Percentiles rank a stretch among this genome's conserved stretches.
Conservation (phyloP, 2,888 invertebrate species). For the Epinotia bilunana region DNA sequence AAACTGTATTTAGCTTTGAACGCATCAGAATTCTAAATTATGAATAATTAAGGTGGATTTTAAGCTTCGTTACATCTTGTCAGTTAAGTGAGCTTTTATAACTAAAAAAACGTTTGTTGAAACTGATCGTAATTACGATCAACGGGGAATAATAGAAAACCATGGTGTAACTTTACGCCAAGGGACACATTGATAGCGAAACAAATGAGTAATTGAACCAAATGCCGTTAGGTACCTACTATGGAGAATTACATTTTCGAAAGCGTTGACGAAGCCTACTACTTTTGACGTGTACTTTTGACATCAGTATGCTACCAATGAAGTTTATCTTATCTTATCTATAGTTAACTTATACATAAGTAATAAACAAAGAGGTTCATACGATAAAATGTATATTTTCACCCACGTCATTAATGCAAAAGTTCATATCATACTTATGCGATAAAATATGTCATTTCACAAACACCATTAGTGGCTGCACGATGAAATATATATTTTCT, state of each 20-base stretch:
- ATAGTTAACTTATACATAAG: no score
- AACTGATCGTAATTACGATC: slow-evolving; percentile 59
- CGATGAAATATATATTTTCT: no score
- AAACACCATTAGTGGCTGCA: no score
- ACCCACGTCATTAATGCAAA: no score
- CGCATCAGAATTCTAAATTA: slow-evolving; percentile 72
- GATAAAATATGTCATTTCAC: no score
- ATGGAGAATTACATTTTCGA: not conserved
- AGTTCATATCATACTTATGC: no score
- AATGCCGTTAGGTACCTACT: not conserved
- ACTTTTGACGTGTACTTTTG: no score
- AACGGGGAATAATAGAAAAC: slow-evolving; percentile 59
- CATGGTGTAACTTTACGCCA: slow-evolving; percentile 46
- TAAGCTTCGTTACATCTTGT: slow-evolving; percentile 77
- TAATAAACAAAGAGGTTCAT: no score
- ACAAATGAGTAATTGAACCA: slow-evolving; percentile 53
- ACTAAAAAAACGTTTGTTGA: slow-evolving; percentile 58
- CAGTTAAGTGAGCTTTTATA: slow-evolving; percentile 64
- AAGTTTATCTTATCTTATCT: no score
- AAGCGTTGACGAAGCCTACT: not conserved
- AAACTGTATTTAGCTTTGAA: slow-evolving; percentile 68
- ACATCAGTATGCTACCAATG: no score
- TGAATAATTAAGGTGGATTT: slow-evolving; percentile 77
- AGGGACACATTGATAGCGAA: slow-evolving; percentile 51
- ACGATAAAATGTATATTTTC: no score